phyloP scores from a whole-genome alignment of 2,888 invertebrate genomes.

The Geophilus truncorum region DNA sequence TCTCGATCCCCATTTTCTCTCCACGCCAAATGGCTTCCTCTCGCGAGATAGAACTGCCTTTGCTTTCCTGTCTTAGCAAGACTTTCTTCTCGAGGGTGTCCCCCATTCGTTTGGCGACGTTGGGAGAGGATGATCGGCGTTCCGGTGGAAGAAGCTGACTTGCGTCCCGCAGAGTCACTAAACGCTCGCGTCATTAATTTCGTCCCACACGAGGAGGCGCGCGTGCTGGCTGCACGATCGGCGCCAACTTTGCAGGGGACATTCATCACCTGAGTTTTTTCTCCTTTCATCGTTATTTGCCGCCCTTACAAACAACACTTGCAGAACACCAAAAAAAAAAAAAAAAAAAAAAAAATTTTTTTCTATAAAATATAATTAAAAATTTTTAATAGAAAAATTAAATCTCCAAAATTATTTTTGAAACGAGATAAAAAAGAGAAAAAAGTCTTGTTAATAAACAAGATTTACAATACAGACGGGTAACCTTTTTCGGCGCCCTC shows the following conservation, averaged over 20 bases:
- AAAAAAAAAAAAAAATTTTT: not conserved
- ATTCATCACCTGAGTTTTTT: constrained; percentile 33
- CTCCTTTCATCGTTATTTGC: not conserved
- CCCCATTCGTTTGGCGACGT: constrained; percentile 18
- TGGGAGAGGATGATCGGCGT: constrained; percentile 3
- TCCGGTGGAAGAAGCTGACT: constrained; percentile 20
- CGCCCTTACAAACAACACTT: not conserved
- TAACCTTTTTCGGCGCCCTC: constrained; percentile 21
- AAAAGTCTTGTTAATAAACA: not conserved
- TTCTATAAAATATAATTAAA: not conserved
- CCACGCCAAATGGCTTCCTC: constrained; percentile 11
- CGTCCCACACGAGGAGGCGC: constrained; percentile 28
- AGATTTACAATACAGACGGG: constrained; percentile 7
- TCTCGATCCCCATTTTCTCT: not conserved
- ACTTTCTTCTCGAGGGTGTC: constrained; percentile 15
- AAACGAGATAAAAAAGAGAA: not conserved
- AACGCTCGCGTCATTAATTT: constrained; percentile 35
- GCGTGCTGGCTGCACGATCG: constrained; percentile 29
- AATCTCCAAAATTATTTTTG: not conserved
- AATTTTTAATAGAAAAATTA: not conserved
- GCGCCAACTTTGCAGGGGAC: constrained; percentile 33
- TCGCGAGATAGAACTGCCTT: constrained; percentile 16
- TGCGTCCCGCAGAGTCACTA: constrained; percentile 33
- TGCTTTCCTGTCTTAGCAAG: constrained; percentile 14
- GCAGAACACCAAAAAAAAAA: not conserved